These are phyloP conservation scores for Gulo gulo DNA, from an alignment of 2,113 vertebrate genomes.

Conservation along the genomic window DNA sequence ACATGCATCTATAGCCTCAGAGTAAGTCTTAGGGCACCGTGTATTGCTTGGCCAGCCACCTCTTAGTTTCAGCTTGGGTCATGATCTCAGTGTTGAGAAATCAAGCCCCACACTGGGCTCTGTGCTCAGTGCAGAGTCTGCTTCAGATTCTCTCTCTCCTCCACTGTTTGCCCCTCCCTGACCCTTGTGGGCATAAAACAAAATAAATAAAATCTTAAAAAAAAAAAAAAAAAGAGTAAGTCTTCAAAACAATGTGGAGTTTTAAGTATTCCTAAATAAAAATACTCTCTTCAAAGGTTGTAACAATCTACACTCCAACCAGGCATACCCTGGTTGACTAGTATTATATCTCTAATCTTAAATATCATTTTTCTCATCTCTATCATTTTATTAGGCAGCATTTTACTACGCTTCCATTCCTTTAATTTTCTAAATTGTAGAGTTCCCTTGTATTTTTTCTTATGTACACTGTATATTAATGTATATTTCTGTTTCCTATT, in stretches of 20 bases:
- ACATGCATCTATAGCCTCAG: background rate
- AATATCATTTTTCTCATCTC: background rate
- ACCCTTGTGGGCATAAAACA: background rate
- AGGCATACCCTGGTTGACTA: background rate
- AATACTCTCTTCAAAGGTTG: background rate
- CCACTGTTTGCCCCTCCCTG: background rate
- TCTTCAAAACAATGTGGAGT: background rate
- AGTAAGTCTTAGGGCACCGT: background rate
- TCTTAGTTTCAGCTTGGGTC: background rate
- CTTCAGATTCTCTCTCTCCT: background rate
- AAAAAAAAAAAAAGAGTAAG: background rate
- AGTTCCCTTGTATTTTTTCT: background rate
- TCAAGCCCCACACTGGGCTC: background rate
- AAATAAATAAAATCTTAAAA: background rate
- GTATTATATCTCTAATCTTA: background rate
- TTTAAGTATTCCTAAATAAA: conserved; percentile 3
- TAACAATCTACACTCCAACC: background rate
- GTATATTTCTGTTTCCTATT: background rate
- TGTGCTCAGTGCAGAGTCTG: background rate
- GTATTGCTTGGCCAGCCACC: background rate
- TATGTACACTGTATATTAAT: background rate
- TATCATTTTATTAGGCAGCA: background rate
- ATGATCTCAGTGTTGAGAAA: background rate
- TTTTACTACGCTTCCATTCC: background rate
- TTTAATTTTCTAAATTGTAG: conserved; percentile 5